These are phyloP conservation scores for Rhombomys opimus DNA, from an alignment of 2,113 vertebrate genomes.

Conservation along the genomic window DNA sequence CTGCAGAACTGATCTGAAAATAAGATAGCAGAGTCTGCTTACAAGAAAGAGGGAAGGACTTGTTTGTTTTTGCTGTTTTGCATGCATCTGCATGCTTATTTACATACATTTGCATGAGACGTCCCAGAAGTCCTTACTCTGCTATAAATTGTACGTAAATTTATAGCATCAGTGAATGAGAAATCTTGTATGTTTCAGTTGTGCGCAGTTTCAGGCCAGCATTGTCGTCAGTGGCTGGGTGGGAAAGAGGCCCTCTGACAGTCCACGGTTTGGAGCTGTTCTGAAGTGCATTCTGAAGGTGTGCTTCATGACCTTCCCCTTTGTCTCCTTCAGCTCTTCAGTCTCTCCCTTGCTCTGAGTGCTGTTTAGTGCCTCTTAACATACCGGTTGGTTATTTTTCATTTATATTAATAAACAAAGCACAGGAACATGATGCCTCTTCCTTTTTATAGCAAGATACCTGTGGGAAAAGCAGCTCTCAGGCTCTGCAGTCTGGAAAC, in stretches of 20 bases:
- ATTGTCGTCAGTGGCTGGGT: neutral
- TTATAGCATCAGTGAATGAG: slow-evolving; percentile 33
- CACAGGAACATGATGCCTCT: neutral
- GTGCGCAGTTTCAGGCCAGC: neutral
- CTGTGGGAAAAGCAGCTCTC: neutral
- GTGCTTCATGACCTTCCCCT: slow-evolving; percentile 9
- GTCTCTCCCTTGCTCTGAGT: neutral
- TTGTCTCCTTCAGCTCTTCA: slow-evolving; percentile 11
- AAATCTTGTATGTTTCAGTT: neutral
- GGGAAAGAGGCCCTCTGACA: neutral
- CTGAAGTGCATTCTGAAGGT: slow-evolving; percentile 1
- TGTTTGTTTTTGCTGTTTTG: slow-evolving; percentile 61
- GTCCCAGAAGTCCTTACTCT: slow-evolving; percentile 64
- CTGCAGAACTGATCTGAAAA: slow-evolving; percentile 53
- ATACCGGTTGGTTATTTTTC: slow-evolving; percentile 48
- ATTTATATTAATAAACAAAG: slow-evolving; percentile 27
- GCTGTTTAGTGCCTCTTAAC: slow-evolving; percentile 52
- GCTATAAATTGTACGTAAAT: slow-evolving; percentile 55
- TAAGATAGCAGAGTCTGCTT: slow-evolving; percentile 35
- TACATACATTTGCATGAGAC: slow-evolving; percentile 71
- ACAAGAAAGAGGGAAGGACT: slow-evolving; percentile 44
- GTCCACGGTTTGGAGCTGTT: neutral
- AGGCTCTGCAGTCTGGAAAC: neutral
- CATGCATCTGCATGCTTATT: slow-evolving; percentile 29
- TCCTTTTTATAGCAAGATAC: slow-evolving; percentile 40